Conservation (phyloP, 2,113 vertebrate species). For the Cyprinus carpio region DNA sequence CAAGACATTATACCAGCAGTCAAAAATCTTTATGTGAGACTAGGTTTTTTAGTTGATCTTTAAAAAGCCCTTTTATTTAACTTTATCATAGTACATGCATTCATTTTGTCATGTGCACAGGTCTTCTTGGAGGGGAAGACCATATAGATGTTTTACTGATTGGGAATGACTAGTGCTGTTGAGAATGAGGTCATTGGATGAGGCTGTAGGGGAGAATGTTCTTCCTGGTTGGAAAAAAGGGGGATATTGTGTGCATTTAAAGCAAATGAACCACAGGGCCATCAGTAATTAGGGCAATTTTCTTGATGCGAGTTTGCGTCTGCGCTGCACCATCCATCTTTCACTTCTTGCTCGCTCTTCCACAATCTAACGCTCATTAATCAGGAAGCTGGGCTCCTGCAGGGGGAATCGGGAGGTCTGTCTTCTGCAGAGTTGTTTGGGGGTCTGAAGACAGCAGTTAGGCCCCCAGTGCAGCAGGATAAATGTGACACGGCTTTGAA, state of each 20-base stretch:
- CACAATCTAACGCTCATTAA: constrained; percentile 28
- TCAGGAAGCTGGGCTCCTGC: constrained; percentile 7
- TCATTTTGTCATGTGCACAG: neutral
- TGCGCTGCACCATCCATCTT: constrained; percentile 6
- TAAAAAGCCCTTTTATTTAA: neutral
- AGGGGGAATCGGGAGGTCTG: neutral
- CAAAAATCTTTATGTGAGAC: neutral
- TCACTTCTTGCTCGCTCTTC: neutral
- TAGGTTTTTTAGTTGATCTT: neutral
- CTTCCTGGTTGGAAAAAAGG: neutral
- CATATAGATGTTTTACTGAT: neutral
- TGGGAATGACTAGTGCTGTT: constrained; percentile 10
- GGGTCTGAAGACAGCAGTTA: constrained; percentile 11
- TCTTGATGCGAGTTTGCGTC: neutral
- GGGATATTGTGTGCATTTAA: neutral
- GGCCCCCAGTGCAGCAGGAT: neutral
- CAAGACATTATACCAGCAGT: neutral
- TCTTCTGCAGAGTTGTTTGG: neutral
- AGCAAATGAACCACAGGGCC: constrained; percentile 5
- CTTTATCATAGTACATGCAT: neutral
- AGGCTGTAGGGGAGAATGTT: neutral
- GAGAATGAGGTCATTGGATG: constrained; percentile 11
- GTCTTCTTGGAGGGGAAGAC: neutral
- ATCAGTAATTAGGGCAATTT: constrained; percentile 26
- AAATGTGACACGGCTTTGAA: constrained; percentile 3